Percentiles rank a stretch among this genome's conserved stretches.
These are phyloP conservation scores for Drosophila flavopinicola DNA, from an alignment of 2,888 invertebrate species.

Conservation along the genomic window DNA sequence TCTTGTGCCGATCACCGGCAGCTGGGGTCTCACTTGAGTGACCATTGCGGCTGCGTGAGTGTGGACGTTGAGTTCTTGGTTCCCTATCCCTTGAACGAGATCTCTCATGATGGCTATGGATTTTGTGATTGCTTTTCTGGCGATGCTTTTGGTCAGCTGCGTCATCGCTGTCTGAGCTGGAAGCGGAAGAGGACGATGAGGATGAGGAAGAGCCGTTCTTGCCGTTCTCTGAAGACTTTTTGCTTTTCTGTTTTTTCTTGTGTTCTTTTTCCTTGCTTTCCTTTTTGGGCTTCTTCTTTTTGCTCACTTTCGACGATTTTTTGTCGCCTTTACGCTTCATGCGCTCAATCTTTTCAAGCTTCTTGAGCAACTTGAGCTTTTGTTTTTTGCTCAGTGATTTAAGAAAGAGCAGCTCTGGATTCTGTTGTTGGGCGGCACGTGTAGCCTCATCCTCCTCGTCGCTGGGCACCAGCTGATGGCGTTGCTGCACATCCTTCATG, in stretches of 20 bases:
- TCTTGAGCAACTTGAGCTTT: slow-evolving; percentile 94
- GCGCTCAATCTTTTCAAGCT: slow-evolving; percentile 88
- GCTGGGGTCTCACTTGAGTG: slow-evolving; percentile 4
- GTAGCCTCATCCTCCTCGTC: slow-evolving; percentile 80
- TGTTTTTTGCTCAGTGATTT: slow-evolving; percentile 94
- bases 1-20: slow-evolving; percentile 17
- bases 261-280: slow-evolving; percentile 61
- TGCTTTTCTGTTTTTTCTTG: slow-evolving; percentile 36
- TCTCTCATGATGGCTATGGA: slow-evolving; percentile 13
- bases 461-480: slow-evolving; percentile 87
- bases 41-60: slow-evolving; percentile 8
- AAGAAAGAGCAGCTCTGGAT: slow-evolving; percentile 91
- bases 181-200: slow-evolving; percentile 52
- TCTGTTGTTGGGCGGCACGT: slow-evolving; percentile 74
- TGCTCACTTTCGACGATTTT: slow-evolving; percentile 36
- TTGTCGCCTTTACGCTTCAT: slow-evolving; percentile 70
- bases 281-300: slow-evolving; percentile 62
- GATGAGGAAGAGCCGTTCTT: slow-evolving; percentile 34
- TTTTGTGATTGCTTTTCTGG: slow-evolving; percentile 12
- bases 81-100: slow-evolving; percentile 28
- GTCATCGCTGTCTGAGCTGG: slow-evolving; percentile 44
- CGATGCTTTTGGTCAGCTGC: slow-evolving; percentile 17
- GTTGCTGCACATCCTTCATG: slow-evolving; percentile 85
- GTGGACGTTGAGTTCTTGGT: slow-evolving; percentile 5
- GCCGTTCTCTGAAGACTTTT: no score